Evolutionary conservation across 2,797 vertebrate genomes (phyloP), one percentile per base, ranked within the genome.

Genomic region (Gouania willdenowi): DNA sequence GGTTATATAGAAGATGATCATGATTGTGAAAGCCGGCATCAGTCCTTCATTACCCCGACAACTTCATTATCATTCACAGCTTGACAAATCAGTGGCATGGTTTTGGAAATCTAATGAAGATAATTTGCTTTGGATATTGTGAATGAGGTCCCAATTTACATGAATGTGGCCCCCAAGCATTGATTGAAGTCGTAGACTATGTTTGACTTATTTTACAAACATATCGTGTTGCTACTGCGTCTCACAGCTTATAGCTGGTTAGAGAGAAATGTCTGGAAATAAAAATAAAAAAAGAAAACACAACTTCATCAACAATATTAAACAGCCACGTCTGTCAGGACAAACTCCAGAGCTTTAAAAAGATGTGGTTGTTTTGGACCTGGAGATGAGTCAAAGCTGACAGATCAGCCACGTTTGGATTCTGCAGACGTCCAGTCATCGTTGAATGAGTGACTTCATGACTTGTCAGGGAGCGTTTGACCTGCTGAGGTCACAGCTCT

Each of bases 1-100:
- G 77, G 70, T 71, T 67, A 75, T 78, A 81, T 81, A 66, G 82
- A 82, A 79, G 81, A 80, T 69, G 75, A 82, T 77, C 67, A 58
- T 81, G 79, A 83, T 81, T 79, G 80, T 82, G 72, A 73, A 78
- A 78, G 71, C 51, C 68, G 68, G 76, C 76, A 71, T 84, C 71
- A 77, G 73, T 39, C 75, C 66, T 80, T 84, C 79, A 84, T 86
- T 83, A 84, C 74, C 69, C 56, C 82, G 61, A 74, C 73, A 84
- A 79, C 81, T 81, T 85, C 82, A 87, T 85, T 85, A 85, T 81
- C 71, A 86, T 85, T 81, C 82, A 80, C 81, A 82, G 84, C 84
- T 83, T 83, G 82, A 86, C 70, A 82, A 85, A 86, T 76, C 75
- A 81, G 71, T 41, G 66, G 75, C 66, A 68, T 75, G 75, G 66